phyloP scores from a whole-genome alignment of 1,140 invertebrate genomes.

The Heliconius hermathena region DNA sequence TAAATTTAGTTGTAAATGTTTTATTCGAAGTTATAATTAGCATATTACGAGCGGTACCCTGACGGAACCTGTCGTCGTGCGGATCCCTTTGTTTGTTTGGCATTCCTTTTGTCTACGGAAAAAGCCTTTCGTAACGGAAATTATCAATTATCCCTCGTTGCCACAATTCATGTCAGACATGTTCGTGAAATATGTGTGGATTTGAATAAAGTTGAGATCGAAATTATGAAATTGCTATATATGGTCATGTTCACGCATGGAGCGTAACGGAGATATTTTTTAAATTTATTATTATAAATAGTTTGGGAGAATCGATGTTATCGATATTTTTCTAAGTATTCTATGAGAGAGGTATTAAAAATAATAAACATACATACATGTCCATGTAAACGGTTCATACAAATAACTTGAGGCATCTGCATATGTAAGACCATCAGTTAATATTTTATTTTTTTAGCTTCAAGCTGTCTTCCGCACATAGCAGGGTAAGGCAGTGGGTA shows the following conservation, averaged over 20 bases:
- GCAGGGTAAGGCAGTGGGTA: too few relatives aligned
- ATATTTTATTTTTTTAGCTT: too few relatives aligned
- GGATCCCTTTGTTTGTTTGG: constrained; percentile 48
- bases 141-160: constrained; percentile 40
- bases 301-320: too few relatives aligned
- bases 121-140: constrained; percentile 38
- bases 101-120: constrained; percentile 60
- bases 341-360: too few relatives aligned
- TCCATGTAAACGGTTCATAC: too few relatives aligned
- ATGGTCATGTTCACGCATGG: constrained; percentile 8
- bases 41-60: constrained; percentile 24
- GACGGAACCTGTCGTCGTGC: constrained; percentile 44
- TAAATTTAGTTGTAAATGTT: constrained; percentile 2
- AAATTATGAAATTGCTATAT: constrained; percentile 7
- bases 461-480: too few relatives aligned
- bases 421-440: too few relatives aligned
- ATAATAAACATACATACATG: too few relatives aligned
- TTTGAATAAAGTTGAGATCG: not conserved
- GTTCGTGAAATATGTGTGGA: not conserved
- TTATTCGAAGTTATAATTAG: constrained; percentile 28
- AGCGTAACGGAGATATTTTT: too few relatives aligned
- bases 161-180: constrained; percentile 22
- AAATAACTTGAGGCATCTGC: too few relatives aligned
- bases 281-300: too few relatives aligned
- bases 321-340: too few relatives aligned